Evolutionary conservation across 2,888 invertebrate genomes (phyloP), one percentile per base, ranked within the genome.

Genomic region (Pachycephus smyrnensis): DNA sequence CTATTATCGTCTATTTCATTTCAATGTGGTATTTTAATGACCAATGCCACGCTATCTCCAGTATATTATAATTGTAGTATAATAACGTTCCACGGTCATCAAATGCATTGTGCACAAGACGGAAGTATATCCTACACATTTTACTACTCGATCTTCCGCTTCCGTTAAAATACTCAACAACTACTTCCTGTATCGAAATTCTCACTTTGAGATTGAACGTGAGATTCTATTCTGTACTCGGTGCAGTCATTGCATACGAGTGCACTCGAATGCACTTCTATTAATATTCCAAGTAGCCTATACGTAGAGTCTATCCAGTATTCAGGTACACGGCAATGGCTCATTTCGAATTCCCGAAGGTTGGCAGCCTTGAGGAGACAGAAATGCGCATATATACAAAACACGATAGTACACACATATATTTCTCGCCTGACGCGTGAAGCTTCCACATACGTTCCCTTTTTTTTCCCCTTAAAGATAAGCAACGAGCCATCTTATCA

Each of bases 281-380:
- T 23, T 55, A 23, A 15, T 55, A 55, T 55, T 55, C 55, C 55
- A 23, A 23, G 55, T 55, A 55, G 55, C 55, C 55, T 23, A 9
- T 55, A 55, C 55, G 23, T 55, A 55, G 9, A 55, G 55, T 55
- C 55, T 23, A 55, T 55, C 55, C 55, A 55, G 55, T 55, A 55
- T 55, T 55, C 55, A 55, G 55, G 55, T 55, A 55, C 55, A 55
- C 9, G 55, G 23, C 55, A 55, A 23, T 23, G 23, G 55, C 23
- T 55, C 55, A 15, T 71, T 71, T 33, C 71, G 71, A 71, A 71
- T 71, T 71, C 71, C 32, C 71, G 71, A 33, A 71, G 71, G 32
- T 32, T 33, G 71, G 55, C 71, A 71, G 71, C 71, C 71, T 71
- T 71, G 71, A 33, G 23, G 23, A 55, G 55, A 55, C 23, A 55